Evolutionary conservation across 1,140 invertebrate species (phyloP).

Genomic region (Myzus persicae): DNA sequence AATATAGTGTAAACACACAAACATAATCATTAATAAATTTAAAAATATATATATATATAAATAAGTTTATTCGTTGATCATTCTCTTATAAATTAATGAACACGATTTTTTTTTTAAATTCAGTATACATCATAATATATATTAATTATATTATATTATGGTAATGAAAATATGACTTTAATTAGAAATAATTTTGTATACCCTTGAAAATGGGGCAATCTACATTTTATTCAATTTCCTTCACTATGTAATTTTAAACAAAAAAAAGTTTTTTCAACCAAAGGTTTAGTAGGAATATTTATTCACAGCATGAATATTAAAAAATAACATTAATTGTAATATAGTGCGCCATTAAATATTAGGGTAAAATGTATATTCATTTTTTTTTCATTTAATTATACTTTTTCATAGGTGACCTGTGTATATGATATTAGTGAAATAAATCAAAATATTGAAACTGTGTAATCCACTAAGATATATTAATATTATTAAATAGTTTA

Average conservation of each 20-base stretch:
- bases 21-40: neutral
- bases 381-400: constrained; percentile 15
- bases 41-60: neutral
- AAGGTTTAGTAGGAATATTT: constrained; percentile 4
- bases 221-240: neutral
- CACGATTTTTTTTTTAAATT: too few species aligned
- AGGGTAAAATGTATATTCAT: neutral
- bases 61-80: neutral
- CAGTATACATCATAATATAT: too few species aligned
- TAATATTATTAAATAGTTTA: neutral
- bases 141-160: neutral
- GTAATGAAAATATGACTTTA: neutral
- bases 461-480: neutral
- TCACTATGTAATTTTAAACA: neutral
- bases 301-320: neutral
- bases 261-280: neutral
- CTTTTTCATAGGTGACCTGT: neutral
- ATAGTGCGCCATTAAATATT: neutral
- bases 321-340: constrained; percentile 6
- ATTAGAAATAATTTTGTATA: neutral
- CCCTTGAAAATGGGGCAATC: neutral
- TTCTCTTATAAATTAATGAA: neutral
- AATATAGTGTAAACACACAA: neutral
- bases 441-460: neutral
- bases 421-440: neutral